Conservation (phyloP, 2,797 vertebrate species). For the Salarias fasciatus region DNA sequence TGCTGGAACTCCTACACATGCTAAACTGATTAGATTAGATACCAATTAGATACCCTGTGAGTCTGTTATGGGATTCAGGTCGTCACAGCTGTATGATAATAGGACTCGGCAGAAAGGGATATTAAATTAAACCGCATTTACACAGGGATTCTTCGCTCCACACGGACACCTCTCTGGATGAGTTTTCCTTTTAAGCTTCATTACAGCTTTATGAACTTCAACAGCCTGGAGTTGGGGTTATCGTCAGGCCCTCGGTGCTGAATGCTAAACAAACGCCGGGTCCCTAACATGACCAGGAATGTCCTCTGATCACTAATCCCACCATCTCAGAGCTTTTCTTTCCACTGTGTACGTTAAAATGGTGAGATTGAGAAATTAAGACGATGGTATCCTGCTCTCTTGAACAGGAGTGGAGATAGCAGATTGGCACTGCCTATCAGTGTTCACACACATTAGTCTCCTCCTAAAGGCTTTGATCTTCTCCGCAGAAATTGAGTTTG, state of each 20-base stretch:
- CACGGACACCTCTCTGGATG: constrained; percentile 11
- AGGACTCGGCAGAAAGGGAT: constrained; percentile 31
- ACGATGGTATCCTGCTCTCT: constrained; percentile 2
- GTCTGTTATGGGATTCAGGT: constrained; percentile 43
- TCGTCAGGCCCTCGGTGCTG: constrained; percentile 1
- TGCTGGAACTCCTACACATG: constrained; percentile 27
- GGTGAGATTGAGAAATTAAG: not conserved
- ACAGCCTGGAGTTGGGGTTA: not conserved
- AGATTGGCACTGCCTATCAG: not conserved
- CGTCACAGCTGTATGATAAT: constrained; percentile 49
- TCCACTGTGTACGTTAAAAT: not conserved
- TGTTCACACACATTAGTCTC: not conserved
- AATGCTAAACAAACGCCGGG: not conserved
- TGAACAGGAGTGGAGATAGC: not conserved
- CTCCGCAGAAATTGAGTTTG: not conserved
- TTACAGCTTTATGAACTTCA: constrained; percentile 6
- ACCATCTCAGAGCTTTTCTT: constrained; percentile 1
- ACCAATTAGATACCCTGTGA: constrained; percentile 45
- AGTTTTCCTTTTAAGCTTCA: constrained; percentile 5
- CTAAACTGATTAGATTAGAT: constrained; percentile 54
- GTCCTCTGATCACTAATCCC: not conserved
- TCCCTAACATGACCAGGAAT: constrained; percentile 1
- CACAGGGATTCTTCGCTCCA: constrained; percentile 13
- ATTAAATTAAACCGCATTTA: constrained; percentile 51
- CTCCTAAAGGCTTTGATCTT: not conserved